Evolutionary conservation across 2,797 vertebrate genomes (phyloP), one percentile per base, ranked within the genome.

Genomic region (Holocentrus rufus): DNA sequence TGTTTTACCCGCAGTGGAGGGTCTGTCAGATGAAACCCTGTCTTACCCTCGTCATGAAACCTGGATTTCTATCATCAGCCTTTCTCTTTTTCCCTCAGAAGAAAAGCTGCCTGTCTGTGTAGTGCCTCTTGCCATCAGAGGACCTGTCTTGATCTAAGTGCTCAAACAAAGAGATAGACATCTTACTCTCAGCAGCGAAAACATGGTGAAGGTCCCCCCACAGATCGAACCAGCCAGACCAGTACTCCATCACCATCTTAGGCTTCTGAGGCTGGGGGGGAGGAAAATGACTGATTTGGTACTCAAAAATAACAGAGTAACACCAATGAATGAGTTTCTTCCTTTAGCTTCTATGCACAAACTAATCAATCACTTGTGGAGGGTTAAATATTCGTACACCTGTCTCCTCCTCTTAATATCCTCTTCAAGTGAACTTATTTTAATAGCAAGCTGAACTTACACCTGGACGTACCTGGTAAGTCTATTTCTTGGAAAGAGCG

Each of bases 191-290:
- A 4, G 96, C 95, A 69, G 93, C 72, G 68, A 93, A 95, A 49
- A 97, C 92, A 36, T 96, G 94, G 91, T 98, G 96, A 54, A 93
- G 90, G 30, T 92, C 93, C 10, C 96, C 96, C 97, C 97, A 98
- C 1, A 94, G 91, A 81, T 98, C 97, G 79, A 98, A 99, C 97
- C 97, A 99, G 1, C 97, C 97, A 0, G 95, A 95, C 97, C 97
- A 99, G 72, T 94, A 98, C 87, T 98, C 97, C 96, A 97, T 98
- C 89, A 98, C 97, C 95, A 99, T 93, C 87, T 94, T 95, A 0
- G 97, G 97, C 85, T 92, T 95, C 72, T 93, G 81, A 36, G 92
- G 93, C 97, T 98, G n/a, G 5, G 4, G 17, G 2, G 7, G 57
- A 30, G 42, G 18, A 55, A 47, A 73, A 27, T 23, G 25, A 65